Evolutionary conservation across 1,140 invertebrate species (phyloP), one percentile per base, ranked within the genome.

Genomic region (Drosophila guanche): DNA sequence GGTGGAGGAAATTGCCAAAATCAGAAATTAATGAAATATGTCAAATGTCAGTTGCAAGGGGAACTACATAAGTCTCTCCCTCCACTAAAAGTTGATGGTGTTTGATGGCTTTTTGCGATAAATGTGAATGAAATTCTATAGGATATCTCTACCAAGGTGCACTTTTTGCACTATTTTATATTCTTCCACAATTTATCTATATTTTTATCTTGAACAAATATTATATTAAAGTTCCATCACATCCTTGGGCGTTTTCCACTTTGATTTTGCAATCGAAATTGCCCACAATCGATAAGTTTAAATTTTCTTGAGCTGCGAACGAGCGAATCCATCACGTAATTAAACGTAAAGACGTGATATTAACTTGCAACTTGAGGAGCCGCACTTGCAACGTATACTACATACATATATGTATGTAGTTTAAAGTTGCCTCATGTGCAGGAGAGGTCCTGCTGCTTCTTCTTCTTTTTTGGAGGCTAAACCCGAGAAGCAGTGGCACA

Each of bases 321-420:
- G 33, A 40, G 46, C 56, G 67, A 72, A 85, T 76, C 81, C 62
- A 76, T 79, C 81, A 85, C 81, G 81, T 85, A 79, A 79, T 85
- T 79, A 79, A 84, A 73, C 80, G 33, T 69, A 69, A 73, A 79
- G 66, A 84, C 71, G 79, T 84, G 80, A 84, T 85, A 84, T 84
- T 84, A 84, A 84, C 79, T 84, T 65, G 46, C 79, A 71, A 60
- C 66, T 62, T 60, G 8, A 72, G 50, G 41, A 46, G 25, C 41
- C 16, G 29, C 52, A 46, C 53, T 37, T 37, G 10, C 33, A 37
- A 37, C 33, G 29, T 10, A 12, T 4, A 37, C 3, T 59, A 70
- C 54, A 55, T 51, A 61, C 58, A 46, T 53, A 50, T 76, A 47
- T 58, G 45, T 76, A 47, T 58, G 45, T 40, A 66, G 50, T 61